These are phyloP conservation scores for Microtus montanus DNA, from an alignment of 2,113 vertebrate genomes.

Conservation along the genomic window DNA sequence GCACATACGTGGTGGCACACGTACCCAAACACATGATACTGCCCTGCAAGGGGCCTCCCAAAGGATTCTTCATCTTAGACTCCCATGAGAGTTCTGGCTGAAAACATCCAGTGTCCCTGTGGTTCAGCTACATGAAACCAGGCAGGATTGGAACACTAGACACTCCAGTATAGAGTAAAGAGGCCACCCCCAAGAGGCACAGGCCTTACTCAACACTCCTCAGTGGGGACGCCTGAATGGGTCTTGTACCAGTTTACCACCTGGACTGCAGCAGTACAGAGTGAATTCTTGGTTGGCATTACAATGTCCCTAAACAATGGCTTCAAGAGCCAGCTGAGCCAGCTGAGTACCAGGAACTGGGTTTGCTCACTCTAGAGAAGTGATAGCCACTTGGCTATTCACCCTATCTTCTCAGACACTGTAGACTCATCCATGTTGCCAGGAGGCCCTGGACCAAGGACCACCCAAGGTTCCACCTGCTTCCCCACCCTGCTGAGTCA, in stretches of 20 bases:
- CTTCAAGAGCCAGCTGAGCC: neutral
- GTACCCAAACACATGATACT: neutral
- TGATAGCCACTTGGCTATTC: neutral
- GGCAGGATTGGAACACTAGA: neutral
- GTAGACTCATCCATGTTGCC: neutral
- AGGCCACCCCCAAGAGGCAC: neutral
- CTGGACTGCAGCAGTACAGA: fast-evolving
- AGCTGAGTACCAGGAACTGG: fast-evolving
- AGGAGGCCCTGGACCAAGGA: neutral
- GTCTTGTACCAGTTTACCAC: neutral
- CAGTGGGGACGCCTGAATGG: fast-evolving
- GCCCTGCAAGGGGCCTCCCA: neutral
- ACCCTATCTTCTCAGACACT: no score
- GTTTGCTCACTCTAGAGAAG: neutral
- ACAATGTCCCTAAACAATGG: neutral
- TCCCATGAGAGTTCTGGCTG: neutral
- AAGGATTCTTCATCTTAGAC: neutral
- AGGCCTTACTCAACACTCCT: neutral
- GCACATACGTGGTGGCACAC: neutral
- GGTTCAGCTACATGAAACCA: neutral
- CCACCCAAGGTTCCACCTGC: neutral
- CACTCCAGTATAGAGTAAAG: fast-evolving
- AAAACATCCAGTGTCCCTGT: neutral
- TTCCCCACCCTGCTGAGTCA: neutral
- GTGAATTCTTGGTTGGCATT: no score